Conservation (phyloP, 2,888 invertebrate species). For the Pseudoips prasinana region DNA sequence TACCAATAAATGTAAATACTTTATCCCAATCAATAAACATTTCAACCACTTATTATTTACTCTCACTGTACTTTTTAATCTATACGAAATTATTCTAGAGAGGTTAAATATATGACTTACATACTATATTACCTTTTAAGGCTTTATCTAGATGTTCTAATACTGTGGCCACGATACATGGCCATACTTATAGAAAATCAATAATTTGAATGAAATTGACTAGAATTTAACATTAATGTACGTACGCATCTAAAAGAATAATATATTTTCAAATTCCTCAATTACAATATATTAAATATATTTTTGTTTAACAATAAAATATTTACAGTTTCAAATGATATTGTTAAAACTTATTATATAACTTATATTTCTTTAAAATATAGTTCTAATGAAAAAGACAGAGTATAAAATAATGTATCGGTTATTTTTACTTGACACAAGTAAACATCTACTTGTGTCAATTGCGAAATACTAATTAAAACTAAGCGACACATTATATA, state of each 20-base stretch:
- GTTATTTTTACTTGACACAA: too few relatives aligned
- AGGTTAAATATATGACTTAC: conserved; percentile 23
- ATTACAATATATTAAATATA: conserved; percentile 15
- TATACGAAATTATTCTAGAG: conserved; percentile 15
- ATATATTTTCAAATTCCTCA: conserved; percentile 18
- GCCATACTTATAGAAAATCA: conserved; percentile 1
- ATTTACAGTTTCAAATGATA: conserved; percentile 25
- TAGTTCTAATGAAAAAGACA: too few relatives aligned
- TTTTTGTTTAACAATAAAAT: conserved; percentile 18
- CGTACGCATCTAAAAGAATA: conserved; percentile 48
- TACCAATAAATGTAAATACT: conserved; percentile 39
- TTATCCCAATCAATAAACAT: conserved; percentile 28
- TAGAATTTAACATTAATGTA: conserved; percentile 59
- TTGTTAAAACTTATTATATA: conserved; percentile 21
- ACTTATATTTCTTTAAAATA: too few relatives aligned
- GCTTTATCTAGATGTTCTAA: conserved; percentile 12
- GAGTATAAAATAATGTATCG: too few relatives aligned
- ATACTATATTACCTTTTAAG: conserved; percentile 24
- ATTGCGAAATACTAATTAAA: too few relatives aligned
- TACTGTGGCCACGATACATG: conserved; percentile 21
- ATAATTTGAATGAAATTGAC: conserved; percentile 58
- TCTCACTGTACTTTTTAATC: conserved; percentile 41
- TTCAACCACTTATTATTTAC: conserved; percentile 35
- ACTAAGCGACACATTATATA: background rate
- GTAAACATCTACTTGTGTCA: too few relatives aligned